phyloP scores from a whole-genome alignment of 2,113 vertebrate species.

The Tympanuchus pallidicinctus region DNA sequence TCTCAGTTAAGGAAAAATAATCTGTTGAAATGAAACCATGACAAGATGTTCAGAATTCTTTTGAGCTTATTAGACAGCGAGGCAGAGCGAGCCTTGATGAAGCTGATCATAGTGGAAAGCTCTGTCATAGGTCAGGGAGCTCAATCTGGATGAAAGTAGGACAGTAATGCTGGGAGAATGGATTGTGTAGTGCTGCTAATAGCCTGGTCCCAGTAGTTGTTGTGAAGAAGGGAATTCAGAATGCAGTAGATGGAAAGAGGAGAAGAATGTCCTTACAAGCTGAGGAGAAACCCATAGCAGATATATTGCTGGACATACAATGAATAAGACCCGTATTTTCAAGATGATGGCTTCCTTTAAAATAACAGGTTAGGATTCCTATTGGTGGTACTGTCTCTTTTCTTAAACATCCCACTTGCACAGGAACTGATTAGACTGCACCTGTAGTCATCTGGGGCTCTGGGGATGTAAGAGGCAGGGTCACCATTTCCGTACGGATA shows the following conservation, averaged over 20 bases:
- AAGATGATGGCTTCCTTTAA: neutral
- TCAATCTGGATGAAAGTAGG: neutral
- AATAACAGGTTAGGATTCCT: neutral
- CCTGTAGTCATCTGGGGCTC: neutral
- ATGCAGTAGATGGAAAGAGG: neutral
- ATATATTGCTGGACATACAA: neutral
- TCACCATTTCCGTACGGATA: neutral
- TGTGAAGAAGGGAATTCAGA: neutral
- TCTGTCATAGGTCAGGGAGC: neutral
- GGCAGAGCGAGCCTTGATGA: neutral
- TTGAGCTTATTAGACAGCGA: neutral
- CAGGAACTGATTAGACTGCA: neutral
- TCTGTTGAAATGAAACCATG: constrained; percentile 1
- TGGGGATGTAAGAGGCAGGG: neutral
- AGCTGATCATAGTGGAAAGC: constrained; percentile 39
- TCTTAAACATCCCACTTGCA: neutral
- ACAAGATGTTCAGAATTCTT: constrained; percentile 20
- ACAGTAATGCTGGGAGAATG: neutral
- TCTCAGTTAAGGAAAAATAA: constrained; percentile 7
- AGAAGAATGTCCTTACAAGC: neutral
- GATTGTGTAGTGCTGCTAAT: neutral
- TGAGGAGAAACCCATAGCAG: neutral
- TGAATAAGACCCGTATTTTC: neutral
- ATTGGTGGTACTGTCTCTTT: neutral
- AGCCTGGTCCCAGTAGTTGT: neutral